A percentile compares a stretch with the other conserved stretches of the same genome.
Evolutionary conservation across 2,797 vertebrate species (phyloP).

Genomic region (Silurus aristotelis): DNA sequence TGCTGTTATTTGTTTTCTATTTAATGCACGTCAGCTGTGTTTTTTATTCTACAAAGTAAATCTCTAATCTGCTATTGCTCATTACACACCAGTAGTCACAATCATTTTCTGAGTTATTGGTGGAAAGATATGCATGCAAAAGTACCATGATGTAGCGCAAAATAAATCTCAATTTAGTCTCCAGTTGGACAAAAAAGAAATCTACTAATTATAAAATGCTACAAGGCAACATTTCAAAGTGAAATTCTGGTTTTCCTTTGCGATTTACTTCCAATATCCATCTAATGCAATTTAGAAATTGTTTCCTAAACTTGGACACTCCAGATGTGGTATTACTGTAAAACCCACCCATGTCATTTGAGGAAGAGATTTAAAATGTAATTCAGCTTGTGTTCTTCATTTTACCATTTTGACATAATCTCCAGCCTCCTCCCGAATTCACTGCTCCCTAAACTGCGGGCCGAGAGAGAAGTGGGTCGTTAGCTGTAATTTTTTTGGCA

Average conservation of each 20-base stretch:
- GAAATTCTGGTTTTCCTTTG: background rate
- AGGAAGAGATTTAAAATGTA: background rate
- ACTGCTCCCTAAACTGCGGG: slow-evolving; percentile 33
- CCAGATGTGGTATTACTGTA: slow-evolving; percentile 18
- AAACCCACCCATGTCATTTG: slow-evolving; percentile 10
- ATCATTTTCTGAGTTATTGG: slow-evolving; percentile 44
- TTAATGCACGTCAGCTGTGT: slow-evolving; percentile 25
- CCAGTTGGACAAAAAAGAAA: slow-evolving; percentile 4
- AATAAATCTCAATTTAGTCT: slow-evolving; percentile 16
- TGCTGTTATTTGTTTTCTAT: background rate
- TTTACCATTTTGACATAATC: slow-evolving; percentile 52
- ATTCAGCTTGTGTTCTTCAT: slow-evolving; percentile 35
- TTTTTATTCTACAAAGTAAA: slow-evolving; percentile 36
- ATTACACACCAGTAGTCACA: slow-evolving; percentile 54
- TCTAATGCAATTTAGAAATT: background rate
- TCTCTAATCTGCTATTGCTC: slow-evolving; percentile 46
- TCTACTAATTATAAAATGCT: slow-evolving; percentile 8
- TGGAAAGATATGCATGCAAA: slow-evolving; percentile 26
- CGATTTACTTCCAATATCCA: background rate
- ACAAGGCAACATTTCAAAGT: background rate
- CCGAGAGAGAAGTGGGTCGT: slow-evolving; percentile 44
- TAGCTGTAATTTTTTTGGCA: slow-evolving; percentile 56
- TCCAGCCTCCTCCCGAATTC: slow-evolving; percentile 43
- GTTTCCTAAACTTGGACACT: background rate
- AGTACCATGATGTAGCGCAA: slow-evolving; percentile 15